Evolutionary conservation across 2,113 vertebrate species (phyloP), one percentile per base, ranked within the genome.

Genomic region (Myrmophylax atrothorax): DNA sequence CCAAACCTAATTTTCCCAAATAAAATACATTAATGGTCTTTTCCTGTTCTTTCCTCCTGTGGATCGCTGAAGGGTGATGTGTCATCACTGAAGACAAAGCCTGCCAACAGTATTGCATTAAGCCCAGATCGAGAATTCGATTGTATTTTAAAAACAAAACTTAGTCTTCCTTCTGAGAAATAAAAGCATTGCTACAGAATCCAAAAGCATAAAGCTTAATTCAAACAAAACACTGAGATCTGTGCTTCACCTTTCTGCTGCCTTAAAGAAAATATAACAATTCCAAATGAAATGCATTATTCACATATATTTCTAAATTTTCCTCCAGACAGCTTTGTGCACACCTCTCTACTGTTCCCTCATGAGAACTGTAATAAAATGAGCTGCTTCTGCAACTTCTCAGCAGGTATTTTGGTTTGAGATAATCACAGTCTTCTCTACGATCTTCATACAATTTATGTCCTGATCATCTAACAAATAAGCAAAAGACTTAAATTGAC

Each of bases 331-430:
- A 35, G 49, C 84, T 91, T 74, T 76, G 73, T 67, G 62, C 40
- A 4, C 33, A 85, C 88, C 84, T 84, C n/a, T 64, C 74, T 46
- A 85, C 90, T 60, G 49, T 50, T 95, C 77, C 55, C 75, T 94
- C 55, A 5, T 42, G 50, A 97, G 86, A 94, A 84, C 86, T 62
- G 12, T 20, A 94, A 93, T 79, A 84, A 97, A 95, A 97, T 38
- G 59, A 97, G 74, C 74, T 87, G 60, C 72, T 96, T 84, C 90
- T 89, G 75, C 83, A 94, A 81, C 76, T 93, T 95, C 96, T 93
- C 95, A 97, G 96, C 85, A 93, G 94, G 89, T 89, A 93, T 92
- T 97, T 84, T 84, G 90, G 96, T 93, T 92, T 90, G 93, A 96
- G 89, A 83, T 50, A 95, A 94, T 96, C 84, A 93, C 53, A 58